Conservation (phyloP, 2,113 vertebrate species). For the Podocnemis expansa region DNA sequence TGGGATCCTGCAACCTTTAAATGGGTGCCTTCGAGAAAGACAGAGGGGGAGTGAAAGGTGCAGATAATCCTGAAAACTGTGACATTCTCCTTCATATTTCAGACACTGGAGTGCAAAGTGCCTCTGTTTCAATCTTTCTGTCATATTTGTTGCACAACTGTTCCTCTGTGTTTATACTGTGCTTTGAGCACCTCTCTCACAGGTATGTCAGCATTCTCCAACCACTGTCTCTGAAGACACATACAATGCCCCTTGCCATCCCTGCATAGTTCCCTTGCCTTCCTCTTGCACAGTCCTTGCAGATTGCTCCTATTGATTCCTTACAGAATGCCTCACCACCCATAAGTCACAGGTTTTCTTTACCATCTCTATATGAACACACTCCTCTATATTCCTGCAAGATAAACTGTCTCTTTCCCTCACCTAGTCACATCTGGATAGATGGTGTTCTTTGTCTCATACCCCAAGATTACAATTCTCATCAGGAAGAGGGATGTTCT, state of each 20-base stretch:
- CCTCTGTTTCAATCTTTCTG: accelerated
- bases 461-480: not conserved
- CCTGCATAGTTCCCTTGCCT: not conserved
- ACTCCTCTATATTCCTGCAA: not conserved
- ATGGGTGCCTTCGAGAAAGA: not conserved
- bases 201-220: not conserved
- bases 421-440: not conserved
- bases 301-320: not conserved
- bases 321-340: not conserved
- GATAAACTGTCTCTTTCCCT: not conserved
- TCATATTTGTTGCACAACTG: not conserved
- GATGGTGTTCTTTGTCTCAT: not conserved
- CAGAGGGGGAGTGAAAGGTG: not conserved
- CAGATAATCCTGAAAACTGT: not conserved
- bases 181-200: not conserved
- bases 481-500: not conserved
- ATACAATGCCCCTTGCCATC: not conserved
- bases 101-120: not conserved
- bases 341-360: not conserved
- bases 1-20: not conserved
- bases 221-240: not conserved
- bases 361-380: not conserved
- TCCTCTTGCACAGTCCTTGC: not conserved
- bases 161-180: not conserved
- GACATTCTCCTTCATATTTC: not conserved